Conservation (phyloP, 1,140 invertebrate species). For the Metaphire vulgaris region DNA sequence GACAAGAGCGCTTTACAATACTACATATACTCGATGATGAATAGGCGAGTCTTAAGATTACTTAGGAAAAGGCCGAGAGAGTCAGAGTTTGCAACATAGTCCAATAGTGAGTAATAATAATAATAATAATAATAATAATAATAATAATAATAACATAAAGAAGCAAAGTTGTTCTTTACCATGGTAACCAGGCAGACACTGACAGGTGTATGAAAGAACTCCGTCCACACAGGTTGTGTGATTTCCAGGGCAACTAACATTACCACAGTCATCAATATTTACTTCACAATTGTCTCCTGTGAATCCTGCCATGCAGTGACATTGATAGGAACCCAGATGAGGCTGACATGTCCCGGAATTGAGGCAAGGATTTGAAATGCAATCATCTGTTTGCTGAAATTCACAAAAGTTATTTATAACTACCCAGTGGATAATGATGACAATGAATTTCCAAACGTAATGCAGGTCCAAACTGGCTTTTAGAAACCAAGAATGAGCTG, state of each 20-base stretch:
- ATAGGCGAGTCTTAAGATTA: too few species aligned
- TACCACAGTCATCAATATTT: slow-evolving; percentile 43
- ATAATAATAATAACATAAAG: neutral
- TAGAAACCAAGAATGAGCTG: too few species aligned
- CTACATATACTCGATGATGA: too few species aligned
- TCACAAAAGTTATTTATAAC: too few species aligned
- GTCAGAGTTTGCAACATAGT: too few species aligned
- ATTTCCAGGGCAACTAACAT: slow-evolving; percentile 68
- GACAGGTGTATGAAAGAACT: slow-evolving; percentile 52
- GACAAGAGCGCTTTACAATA: too few species aligned
- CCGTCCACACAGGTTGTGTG: slow-evolving; percentile 76
- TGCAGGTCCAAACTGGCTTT: too few species aligned
- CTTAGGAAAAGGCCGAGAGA: too few species aligned
- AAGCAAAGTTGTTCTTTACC: slow-evolving; percentile 53
- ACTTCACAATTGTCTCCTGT: slow-evolving; percentile 72
- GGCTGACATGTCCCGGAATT: neutral
- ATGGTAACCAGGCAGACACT: slow-evolving; percentile 86
- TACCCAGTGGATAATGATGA: too few species aligned
- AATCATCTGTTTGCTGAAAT: neutral
- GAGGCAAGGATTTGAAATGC: neutral
- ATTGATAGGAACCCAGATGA: slow-evolving; percentile 57
- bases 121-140: neutral
- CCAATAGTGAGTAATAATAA: too few species aligned
- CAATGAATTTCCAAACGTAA: too few species aligned
- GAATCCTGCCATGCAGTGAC: slow-evolving; percentile 79